Percentiles rank a stretch among this genome's conserved stretches.
These are phyloP conservation scores for Cyclopterus lumpus DNA, from an alignment of 2,797 vertebrate species.

Conservation along the genomic window DNA sequence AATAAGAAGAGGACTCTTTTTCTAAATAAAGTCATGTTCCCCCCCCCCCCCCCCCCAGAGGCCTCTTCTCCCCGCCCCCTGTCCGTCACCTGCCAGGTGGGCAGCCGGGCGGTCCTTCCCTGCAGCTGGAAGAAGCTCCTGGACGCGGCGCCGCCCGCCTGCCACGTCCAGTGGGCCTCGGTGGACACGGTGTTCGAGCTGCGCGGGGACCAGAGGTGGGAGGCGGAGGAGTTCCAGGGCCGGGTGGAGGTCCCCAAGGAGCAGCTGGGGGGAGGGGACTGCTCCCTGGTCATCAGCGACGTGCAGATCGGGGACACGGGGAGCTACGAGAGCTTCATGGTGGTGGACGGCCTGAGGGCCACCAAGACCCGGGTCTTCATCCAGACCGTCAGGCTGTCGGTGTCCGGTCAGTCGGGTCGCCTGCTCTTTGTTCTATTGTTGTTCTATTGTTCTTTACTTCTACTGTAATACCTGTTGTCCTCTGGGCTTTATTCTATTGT, in stretches of 20 bases:
- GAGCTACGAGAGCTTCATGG: constrained; percentile 76
- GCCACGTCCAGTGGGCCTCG: constrained; percentile 73
- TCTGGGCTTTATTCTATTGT: too few species aligned
- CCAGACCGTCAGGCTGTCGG: constrained; percentile 71
- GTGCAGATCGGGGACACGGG: constrained; percentile 73
- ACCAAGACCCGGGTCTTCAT: constrained; percentile 63
- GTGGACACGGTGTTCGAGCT: constrained; percentile 60
- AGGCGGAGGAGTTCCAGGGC: constrained; percentile 54
- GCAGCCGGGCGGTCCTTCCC: constrained; percentile 67
- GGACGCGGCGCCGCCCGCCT: accelerated
- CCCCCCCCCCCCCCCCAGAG: constrained; percentile 46
- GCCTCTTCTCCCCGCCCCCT: background rate
- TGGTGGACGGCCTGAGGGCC: constrained; percentile 42
- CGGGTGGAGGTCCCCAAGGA: constrained; percentile 55
- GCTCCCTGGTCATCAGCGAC: constrained; percentile 77
- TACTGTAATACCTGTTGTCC: too few species aligned
- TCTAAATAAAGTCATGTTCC: too few species aligned
- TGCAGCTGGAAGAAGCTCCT: constrained; percentile 62
- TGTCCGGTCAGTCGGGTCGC: constrained; percentile 56
- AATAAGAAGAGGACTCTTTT: too few species aligned
- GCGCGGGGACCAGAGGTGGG: constrained; percentile 26
- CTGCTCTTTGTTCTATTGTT: too few species aligned
- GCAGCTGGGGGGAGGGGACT: constrained; percentile 70
- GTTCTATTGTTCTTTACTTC: background rate
- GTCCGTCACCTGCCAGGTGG: constrained; percentile 51